These are phyloP conservation scores for Hippocampus mohnikei DNA, from an alignment of 2,113 vertebrate genomes.

Conservation along the genomic window DNA sequence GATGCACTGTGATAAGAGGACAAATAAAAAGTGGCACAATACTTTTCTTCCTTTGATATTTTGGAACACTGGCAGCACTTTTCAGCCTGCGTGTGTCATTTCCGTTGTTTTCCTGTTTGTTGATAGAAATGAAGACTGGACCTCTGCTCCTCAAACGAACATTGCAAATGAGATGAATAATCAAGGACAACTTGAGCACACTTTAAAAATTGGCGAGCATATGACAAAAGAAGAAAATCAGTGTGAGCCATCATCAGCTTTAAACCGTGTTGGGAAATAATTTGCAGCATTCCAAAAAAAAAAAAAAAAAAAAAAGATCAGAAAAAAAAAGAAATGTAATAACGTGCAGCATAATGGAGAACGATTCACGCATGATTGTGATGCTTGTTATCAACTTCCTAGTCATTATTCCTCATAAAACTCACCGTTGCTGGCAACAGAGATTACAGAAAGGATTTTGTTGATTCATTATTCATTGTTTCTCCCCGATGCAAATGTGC, in stretches of 20 bases:
- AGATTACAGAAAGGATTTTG: constrained; percentile 32
- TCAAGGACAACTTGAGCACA: not conserved
- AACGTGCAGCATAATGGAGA: constrained; percentile 31
- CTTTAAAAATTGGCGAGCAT: constrained; percentile 10
- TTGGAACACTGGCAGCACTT: not conserved
- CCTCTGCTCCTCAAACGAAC: not conserved
- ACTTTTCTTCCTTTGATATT: not conserved
- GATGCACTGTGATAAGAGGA: not conserved
- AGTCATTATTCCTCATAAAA: constrained; percentile 52
- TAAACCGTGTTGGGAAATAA: constrained; percentile 17
- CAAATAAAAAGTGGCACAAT: not conserved
- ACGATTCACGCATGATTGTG: constrained; percentile 47
- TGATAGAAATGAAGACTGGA: not conserved
- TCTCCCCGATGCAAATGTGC: constrained; percentile 20
- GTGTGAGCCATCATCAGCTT: constrained; percentile 6
- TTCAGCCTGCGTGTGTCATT: not conserved
- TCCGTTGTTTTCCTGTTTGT: not conserved
- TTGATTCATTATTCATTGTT: constrained; percentile 34
- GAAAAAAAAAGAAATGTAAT: constrained; percentile 40
- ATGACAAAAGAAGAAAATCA: constrained; percentile 28
- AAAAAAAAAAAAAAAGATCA: not conserved
- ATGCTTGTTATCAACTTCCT: constrained; percentile 42
- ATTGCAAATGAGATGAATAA: not conserved
- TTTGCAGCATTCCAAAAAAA: constrained; percentile 21
- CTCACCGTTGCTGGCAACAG: constrained; percentile 36